Percentiles rank a stretch among this genome's conserved stretches.
These are phyloP conservation scores for Formica selysi DNA, from an alignment of 1,140 invertebrate genomes.

Conservation along the genomic window DNA sequence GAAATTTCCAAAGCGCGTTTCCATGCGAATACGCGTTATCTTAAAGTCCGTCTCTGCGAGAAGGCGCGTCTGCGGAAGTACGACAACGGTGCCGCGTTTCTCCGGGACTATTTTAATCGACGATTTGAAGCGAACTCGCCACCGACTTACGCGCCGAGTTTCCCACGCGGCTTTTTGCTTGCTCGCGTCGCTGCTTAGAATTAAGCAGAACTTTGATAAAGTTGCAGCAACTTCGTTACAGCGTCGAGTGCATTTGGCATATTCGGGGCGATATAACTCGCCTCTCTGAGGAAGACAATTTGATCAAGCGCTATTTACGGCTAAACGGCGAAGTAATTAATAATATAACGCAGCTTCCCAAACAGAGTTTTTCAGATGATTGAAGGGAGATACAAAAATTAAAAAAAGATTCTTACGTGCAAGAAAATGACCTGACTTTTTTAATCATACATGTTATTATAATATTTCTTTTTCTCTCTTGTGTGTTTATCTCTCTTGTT, in stretches of 20 bases:
- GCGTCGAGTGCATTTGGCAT: slow-evolving; percentile 62
- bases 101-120: slow-evolving; percentile 56
- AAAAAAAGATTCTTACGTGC: too few species aligned
- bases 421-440: background rate
- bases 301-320: slow-evolving; percentile 63
- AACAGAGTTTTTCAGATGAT: slow-evolving; percentile 31
- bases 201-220: slow-evolving; percentile 65
- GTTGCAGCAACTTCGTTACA: slow-evolving; percentile 62
- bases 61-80: background rate
- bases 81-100: background rate
- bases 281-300: slow-evolving; percentile 62
- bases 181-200: slow-evolving; percentile 64
- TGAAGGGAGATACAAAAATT: background rate
- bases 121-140: slow-evolving; percentile 58
- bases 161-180: slow-evolving; percentile 60
- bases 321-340: slow-evolving; percentile 57
- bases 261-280: slow-evolving; percentile 62
- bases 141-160: slow-evolving; percentile 59
- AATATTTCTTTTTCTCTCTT: background rate
- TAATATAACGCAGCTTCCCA: slow-evolving; percentile 54
- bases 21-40: background rate
- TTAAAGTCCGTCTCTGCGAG: background rate
- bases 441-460: background rate
- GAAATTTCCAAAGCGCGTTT: background rate
- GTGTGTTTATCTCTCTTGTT: background rate